Evolutionary conservation across 2,797 vertebrate genomes (phyloP), one percentile per base, ranked within the genome.

Genomic region (Gephyroberyx darwinii): DNA sequence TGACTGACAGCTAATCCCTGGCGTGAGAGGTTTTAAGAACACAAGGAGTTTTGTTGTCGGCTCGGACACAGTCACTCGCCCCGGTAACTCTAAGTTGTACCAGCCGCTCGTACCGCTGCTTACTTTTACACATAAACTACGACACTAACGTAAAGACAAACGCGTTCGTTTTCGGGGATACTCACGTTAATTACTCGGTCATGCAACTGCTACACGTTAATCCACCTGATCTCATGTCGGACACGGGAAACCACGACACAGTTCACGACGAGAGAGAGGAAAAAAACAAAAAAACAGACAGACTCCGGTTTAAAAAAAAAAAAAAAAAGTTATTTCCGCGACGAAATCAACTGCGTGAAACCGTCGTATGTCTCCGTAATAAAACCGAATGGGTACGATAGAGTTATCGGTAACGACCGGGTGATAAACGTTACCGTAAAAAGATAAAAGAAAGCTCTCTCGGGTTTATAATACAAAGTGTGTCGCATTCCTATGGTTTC

Each of bases 401-500:
- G 33, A 35, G 39, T 41, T 13, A 12, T 8, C 53, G 52, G 17
- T 31, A 6, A 54, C 12, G 12, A 14, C 43, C 43, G 43, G 43
- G 10, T 47, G 4, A 4, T 14, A 13, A 41, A 13, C 39, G 39
- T 41, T 41, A 41, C 39, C 39, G 39, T 41, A 13, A 41, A 13
- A 41, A 35, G 8, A 35, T 35, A 35, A 35, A 35, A 35, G 8
- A 35, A 41, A 14, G 39, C 13, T 10, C 39, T 41, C 10, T 13
- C 12, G 7, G 39, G 39, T 3, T 41, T 41, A 13, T 13, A 12
- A 41, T 41, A 53, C 43, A 22, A 33, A 59, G 13, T 69, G 85
- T 72, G 86, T 80, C 88, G 90, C 87, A 88, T 91, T 90, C 89
- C 91, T 75, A 63, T 53, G 83, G 85, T 89, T 89, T 90, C 88